These are phyloP conservation scores for Dromaius novaehollandiae DNA, from an alignment of 2,113 vertebrate genomes.

Conservation along the genomic window DNA sequence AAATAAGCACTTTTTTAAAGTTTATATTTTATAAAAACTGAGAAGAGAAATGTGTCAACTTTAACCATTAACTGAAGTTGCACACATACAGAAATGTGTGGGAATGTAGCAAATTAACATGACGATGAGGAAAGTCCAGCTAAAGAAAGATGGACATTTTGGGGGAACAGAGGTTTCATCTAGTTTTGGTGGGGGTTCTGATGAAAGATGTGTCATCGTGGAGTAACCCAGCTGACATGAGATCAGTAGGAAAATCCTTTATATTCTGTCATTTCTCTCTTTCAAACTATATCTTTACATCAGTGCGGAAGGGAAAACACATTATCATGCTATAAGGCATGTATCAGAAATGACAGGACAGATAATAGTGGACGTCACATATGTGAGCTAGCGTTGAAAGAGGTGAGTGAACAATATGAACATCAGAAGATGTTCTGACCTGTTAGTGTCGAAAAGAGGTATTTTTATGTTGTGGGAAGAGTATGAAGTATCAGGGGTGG, in stretches of 20 bases:
- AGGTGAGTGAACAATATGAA: not conserved
- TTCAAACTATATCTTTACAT: not conserved
- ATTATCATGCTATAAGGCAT: not conserved
- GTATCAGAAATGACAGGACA: slow-evolving; percentile 6
- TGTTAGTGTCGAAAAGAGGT: not conserved
- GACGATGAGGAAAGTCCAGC: not conserved
- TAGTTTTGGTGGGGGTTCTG: not conserved
- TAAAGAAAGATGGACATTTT: not conserved
- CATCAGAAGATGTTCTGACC: not conserved
- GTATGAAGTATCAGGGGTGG: not conserved
- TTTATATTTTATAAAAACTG: not conserved
- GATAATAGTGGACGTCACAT: not conserved
- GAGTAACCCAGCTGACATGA: not conserved
- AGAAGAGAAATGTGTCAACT: not conserved
- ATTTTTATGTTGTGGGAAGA: not conserved
- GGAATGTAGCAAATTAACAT: not conserved
- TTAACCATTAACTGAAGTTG: not conserved
- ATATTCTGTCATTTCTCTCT: not conserved
- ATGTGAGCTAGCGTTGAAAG: slow-evolving; percentile 4
- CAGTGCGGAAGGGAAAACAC: not conserved
- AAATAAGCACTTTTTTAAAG: not conserved
- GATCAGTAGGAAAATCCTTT: not conserved
- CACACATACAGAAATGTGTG: not conserved
- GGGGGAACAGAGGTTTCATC: not conserved
- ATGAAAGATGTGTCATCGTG: not conserved